These are phyloP conservation scores for Pteromalus puparum DNA, from an alignment of 1,140 invertebrate genomes.

Conservation along the genomic window DNA sequence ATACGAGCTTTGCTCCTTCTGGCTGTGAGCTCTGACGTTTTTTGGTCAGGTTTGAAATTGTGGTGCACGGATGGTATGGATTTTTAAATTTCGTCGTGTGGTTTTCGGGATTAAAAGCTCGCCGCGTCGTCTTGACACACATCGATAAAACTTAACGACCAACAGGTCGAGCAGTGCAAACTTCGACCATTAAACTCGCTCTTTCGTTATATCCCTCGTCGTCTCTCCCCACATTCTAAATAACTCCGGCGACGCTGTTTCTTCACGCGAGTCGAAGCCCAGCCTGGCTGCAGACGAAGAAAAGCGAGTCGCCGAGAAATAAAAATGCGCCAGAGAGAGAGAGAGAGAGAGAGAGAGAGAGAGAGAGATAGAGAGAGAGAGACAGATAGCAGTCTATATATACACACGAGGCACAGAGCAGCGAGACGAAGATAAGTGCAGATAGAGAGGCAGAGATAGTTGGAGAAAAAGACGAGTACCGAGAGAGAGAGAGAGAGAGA, in stretches of 20 bases:
- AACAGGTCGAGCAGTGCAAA: slow-evolving; percentile 17
- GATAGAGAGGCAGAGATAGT: slow-evolving; percentile 38
- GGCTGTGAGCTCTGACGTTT: too few relatives aligned
- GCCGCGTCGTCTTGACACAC: too few relatives aligned
- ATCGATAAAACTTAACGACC: slow-evolving; percentile 33
- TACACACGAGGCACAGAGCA: neutral
- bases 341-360: slow-evolving; percentile 30
- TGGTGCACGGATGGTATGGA: too few relatives aligned
- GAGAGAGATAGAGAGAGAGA: slow-evolving; percentile 47
- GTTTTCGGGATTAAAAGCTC: too few relatives aligned
- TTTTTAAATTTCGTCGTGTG: too few relatives aligned
- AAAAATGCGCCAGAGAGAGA: slow-evolving; percentile 45
- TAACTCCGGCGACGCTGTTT: slow-evolving; percentile 26
- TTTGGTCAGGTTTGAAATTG: too few relatives aligned
- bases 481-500: slow-evolving; percentile 31
- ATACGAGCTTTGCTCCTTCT: too few relatives aligned
- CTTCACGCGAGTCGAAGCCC: neutral
- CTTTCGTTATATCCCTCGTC: neutral
- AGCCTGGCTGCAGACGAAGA: slow-evolving; percentile 24
- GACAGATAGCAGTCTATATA: slow-evolving; percentile 16
- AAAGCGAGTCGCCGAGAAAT: slow-evolving; percentile 41
- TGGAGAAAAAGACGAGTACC: slow-evolving; percentile 54
- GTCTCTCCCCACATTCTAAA: slow-evolving; percentile 16
- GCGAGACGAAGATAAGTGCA: neutral
- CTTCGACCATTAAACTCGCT: slow-evolving; percentile 27